These are phyloP conservation scores for Hippasteria phrygiana DNA, from an alignment of 53 echinoderm and acorn worm species.

Conservation along the genomic window DNA sequence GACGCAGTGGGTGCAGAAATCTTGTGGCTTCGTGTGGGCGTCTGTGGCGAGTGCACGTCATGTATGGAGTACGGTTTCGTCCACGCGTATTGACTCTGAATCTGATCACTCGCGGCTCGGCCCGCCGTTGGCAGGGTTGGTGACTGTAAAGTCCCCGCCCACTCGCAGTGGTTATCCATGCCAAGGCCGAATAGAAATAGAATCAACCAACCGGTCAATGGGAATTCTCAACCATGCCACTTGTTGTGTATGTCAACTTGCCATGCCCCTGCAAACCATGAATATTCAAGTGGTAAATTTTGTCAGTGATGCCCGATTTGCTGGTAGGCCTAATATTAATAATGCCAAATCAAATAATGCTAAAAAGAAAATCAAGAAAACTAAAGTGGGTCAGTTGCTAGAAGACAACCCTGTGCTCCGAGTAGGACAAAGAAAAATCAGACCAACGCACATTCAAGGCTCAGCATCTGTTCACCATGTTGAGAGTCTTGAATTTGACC, in stretches of 20 bases:
- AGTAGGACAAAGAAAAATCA: not conserved
- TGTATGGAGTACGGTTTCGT: not conserved
- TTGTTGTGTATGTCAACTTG: not conserved
- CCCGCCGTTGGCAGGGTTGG: slow-evolving; percentile 9
- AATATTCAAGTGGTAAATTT: slow-evolving; percentile 38
- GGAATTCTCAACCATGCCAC: not conserved
- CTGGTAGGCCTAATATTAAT: not conserved
- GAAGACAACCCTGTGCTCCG: slow-evolving; percentile 19
- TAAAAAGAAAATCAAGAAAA: slow-evolving; percentile 10
- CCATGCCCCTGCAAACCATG: not conserved
- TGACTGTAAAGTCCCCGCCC: slow-evolving; percentile 42
- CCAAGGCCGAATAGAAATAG: slow-evolving; percentile 35
- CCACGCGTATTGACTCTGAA: no score
- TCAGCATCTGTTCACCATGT: not conserved
- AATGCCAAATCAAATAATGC: not conserved
- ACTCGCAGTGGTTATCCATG: slow-evolving; percentile 30
- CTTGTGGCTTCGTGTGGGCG: not conserved
- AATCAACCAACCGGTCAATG: slow-evolving; percentile 52
- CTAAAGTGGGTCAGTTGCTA: slow-evolving; percentile 42
- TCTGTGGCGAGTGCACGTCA: not conserved
- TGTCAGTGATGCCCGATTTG: slow-evolving; percentile 45
- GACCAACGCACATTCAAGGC: not conserved
- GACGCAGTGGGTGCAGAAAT: slow-evolving; percentile 19
- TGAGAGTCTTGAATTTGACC: not conserved
- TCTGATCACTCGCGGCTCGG: slow-evolving; percentile 9